phyloP scores from a whole-genome alignment of 2,797 vertebrate genomes.

The Gallirallus australis region DNA sequence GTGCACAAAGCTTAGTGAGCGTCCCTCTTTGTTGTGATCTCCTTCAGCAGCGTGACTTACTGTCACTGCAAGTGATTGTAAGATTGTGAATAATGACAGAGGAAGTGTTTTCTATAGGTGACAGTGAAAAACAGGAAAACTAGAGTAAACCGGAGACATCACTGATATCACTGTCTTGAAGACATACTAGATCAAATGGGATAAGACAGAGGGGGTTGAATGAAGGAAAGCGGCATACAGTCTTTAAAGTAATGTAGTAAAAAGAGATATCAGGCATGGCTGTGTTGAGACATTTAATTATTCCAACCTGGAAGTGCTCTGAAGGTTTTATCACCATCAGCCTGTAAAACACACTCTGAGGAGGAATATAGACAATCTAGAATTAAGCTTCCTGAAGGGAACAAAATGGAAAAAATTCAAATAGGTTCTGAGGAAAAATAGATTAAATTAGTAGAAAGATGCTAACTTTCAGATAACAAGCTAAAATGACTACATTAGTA shows the following conservation, averaged over 20 bases:
- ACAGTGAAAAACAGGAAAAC: not conserved
- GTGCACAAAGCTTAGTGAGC: not conserved
- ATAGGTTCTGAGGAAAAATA: not conserved
- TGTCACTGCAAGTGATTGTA: rapidly evolving
- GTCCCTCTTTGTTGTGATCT: not conserved
- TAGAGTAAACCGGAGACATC: not conserved
- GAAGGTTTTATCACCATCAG: not conserved
- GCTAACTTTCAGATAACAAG: not conserved
- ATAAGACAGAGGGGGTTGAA: not conserved
- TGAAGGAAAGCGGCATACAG: not conserved
- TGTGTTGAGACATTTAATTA: not conserved
- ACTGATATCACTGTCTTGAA: not conserved
- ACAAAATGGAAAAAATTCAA: not conserved
- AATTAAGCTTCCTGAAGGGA: not conserved
- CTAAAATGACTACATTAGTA: not conserved
- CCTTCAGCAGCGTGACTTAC: not conserved
- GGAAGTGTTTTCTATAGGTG: not conserved
- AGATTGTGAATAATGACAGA: rapidly evolving
- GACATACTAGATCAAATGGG: not conserved
- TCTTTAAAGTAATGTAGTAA: not conserved
- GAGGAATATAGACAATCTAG: not conserved
- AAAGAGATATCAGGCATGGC: not conserved
- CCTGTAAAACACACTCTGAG: not conserved
- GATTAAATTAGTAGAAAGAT: not conserved
- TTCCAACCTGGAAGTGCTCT: not conserved